Evolutionary conservation across 2,888 invertebrate species (phyloP).

Genomic region (Agrochola circellaris): DNA sequence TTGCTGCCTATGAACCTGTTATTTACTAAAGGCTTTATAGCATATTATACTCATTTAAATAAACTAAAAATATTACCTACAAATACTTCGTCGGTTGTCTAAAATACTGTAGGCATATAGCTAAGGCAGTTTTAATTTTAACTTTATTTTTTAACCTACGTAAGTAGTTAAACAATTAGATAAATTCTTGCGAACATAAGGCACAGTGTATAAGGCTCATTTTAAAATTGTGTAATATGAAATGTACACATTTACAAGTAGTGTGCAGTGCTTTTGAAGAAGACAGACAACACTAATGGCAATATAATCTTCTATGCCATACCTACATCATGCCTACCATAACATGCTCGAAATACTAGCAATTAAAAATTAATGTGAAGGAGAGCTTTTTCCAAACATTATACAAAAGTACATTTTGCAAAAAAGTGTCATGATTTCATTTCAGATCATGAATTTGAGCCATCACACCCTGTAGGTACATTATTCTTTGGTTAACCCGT

Average conservation of each 20-base stretch:
- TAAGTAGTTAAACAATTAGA: conserved; percentile 18
- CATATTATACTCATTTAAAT: background rate
- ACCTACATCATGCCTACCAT: background rate
- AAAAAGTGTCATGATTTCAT: conserved; percentile 58
- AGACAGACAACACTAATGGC: background rate
- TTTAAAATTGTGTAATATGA: conserved; percentile 1
- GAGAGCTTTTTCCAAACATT: conserved; percentile 4
- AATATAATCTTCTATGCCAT: background rate
- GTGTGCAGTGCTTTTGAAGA: background rate
- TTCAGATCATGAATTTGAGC: conserved; percentile 64
- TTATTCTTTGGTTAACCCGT: conserved; percentile 63
- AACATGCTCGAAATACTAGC: conserved; percentile 16
- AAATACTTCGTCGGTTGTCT: conserved; percentile 19
- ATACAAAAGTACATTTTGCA: conserved; percentile 52
- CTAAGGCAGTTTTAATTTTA: background rate
- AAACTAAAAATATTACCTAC: conserved; percentile 10
- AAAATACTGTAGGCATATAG: conserved; percentile 9
- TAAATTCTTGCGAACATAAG: conserved; percentile 41
- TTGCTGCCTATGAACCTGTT: too few relatives aligned
- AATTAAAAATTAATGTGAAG: conserved; percentile 2
- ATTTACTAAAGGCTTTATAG: background rate
- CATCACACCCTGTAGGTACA: conserved; percentile 59
- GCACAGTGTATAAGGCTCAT: conserved; percentile 53
- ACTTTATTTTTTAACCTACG: background rate
- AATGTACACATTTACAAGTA: conserved; percentile 13